phyloP scores from a whole-genome alignment of 2,888 invertebrate species.

The Vannuccia rotundouncinata region DNA sequence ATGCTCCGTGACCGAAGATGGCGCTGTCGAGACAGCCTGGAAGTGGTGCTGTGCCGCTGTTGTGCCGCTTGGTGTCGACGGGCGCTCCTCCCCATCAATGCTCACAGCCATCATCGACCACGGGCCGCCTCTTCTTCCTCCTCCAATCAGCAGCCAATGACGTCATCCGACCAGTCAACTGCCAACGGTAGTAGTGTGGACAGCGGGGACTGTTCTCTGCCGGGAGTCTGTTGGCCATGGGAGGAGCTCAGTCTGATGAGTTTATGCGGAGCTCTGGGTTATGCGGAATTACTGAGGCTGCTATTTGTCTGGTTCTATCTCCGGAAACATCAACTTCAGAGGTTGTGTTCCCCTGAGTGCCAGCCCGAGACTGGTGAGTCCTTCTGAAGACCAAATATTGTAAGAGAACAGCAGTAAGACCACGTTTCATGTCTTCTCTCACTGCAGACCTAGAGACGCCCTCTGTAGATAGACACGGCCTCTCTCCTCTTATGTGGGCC shows the following conservation, averaged over 20 bases:
- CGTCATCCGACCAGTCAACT: not conserved
- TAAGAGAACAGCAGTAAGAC: no score
- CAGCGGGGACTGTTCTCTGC: not conserved
- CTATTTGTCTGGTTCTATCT: not conserved
- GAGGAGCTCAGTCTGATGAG: not conserved
- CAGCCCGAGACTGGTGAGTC: not conserved
- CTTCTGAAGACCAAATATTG: not conserved
- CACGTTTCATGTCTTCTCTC: not conserved
- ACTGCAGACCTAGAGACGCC: not conserved
- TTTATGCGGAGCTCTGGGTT: not conserved
- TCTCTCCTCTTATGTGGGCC: slow-evolving; percentile 20
- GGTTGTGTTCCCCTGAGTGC: not conserved
- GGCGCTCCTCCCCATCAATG: slow-evolving; percentile 16
- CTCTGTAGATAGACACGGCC: not conserved
- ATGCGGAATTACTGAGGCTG: not conserved
- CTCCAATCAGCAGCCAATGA: not conserved
- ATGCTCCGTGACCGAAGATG: slow-evolving; percentile 18
- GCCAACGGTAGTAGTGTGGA: not conserved
- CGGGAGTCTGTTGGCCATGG: not conserved
- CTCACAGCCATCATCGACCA: not conserved
- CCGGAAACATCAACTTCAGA: not conserved
- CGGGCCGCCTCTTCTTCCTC: not conserved
- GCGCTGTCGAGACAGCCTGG: slow-evolving; percentile 28
- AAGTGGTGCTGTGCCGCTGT: slow-evolving; percentile 13
- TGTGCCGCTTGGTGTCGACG: slow-evolving; percentile 27